phyloP scores from a whole-genome alignment of 2,113 vertebrate genomes.

The Indri indri region DNA sequence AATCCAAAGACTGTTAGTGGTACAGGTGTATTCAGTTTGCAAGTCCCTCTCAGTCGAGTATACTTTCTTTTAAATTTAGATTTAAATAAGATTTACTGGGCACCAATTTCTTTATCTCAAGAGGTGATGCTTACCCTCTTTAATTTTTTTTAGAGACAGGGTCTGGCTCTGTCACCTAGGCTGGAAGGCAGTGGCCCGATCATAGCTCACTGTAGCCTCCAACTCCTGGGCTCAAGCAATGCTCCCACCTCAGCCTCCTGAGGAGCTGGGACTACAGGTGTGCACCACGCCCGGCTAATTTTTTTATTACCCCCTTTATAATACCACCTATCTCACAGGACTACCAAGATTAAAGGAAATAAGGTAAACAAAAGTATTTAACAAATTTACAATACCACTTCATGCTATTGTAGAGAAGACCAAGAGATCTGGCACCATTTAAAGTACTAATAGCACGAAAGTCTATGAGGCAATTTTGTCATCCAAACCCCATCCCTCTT shows the following conservation, averaged over 20 bases:
- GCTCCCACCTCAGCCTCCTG: no score
- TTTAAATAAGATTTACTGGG: not conserved
- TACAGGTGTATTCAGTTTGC: not conserved
- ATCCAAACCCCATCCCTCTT: not conserved
- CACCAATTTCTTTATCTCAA: conserved; percentile 14
- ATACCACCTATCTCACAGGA: not conserved
- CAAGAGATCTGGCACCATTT: not conserved
- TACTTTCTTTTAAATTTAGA: conserved; percentile 32
- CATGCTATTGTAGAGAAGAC: not conserved
- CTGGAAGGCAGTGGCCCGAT: no score
- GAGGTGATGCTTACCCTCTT: not conserved
- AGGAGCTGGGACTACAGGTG: no score
- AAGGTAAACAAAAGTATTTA: not conserved
- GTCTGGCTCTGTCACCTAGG: no score
- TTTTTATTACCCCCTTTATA: not conserved
- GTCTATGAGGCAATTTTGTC: not conserved
- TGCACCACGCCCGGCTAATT: not conserved
- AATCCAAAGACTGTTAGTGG: not conserved
- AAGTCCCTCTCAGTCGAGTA: not conserved
- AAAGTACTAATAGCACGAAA: not conserved
- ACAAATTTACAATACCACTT: not conserved
- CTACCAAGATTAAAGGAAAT: not conserved
- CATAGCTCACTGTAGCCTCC: no score
- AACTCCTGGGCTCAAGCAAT: no score
- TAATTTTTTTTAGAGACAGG: no score